These are phyloP conservation scores for Thecophora atra DNA, from an alignment of 2,888 invertebrate species.

Conservation along the genomic window DNA sequence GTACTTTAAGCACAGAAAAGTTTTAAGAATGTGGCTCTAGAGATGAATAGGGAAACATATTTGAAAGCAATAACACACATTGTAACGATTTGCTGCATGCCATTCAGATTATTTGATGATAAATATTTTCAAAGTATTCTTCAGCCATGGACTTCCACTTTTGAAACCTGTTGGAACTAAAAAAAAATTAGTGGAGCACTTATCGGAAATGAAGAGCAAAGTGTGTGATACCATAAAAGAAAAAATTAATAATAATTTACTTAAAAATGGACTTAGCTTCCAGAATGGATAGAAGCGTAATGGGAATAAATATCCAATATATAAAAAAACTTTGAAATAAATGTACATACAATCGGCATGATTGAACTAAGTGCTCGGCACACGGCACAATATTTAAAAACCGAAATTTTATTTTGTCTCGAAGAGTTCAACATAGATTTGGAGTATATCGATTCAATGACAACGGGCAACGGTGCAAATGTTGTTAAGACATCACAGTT, in stretches of 20 bases:
- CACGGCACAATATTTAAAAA: constrained; percentile 37
- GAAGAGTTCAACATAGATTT: constrained; percentile 40
- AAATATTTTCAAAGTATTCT: neutral
- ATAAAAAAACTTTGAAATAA: constrained; percentile 21
- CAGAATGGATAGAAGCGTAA: constrained; percentile 42
- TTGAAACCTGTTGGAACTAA: constrained; percentile 37
- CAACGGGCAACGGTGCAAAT: constrained; percentile 42
- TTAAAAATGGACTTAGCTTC: constrained; percentile 42
- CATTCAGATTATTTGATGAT: neutral
- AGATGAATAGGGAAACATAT: neutral
- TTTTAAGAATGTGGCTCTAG: neutral
- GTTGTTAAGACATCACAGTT: constrained; percentile 34
- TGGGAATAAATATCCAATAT: constrained; percentile 18
- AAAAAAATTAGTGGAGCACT: too few relatives aligned
- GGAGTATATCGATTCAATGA: constrained; percentile 41
- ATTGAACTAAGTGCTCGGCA: constrained; percentile 38
- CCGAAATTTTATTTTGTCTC: constrained; percentile 39
- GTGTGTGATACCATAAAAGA: too few relatives aligned
- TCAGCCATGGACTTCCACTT: constrained; percentile 7
- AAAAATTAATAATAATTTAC: too few relatives aligned
- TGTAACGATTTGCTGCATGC: neutral
- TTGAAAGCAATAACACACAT: neutral
- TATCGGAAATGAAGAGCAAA: too few relatives aligned
- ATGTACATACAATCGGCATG: constrained; percentile 26
- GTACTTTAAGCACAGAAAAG: neutral